phyloP scores from a whole-genome alignment of 2,113 vertebrate genomes.

The Ciconia stormi region DNA sequence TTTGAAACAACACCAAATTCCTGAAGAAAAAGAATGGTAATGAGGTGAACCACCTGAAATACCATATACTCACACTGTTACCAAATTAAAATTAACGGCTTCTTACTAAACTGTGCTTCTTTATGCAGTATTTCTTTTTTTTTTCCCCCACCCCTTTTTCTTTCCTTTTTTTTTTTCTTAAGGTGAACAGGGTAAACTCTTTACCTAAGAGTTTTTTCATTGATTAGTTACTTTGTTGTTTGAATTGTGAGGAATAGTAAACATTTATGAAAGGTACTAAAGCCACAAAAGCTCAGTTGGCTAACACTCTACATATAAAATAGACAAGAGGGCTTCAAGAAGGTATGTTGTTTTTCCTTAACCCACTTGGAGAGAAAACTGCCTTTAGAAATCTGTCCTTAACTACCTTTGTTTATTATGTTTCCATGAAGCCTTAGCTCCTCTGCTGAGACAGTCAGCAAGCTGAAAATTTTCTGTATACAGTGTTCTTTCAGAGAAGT shows the following conservation, averaged over 20 bases:
- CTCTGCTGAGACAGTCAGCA: neutral
- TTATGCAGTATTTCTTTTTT: neutral
- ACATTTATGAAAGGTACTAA: neutral
- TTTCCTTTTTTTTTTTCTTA: neutral
- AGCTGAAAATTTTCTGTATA: neutral
- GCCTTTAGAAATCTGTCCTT: neutral
- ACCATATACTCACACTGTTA: neutral
- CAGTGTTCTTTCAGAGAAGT: neutral
- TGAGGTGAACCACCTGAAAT: constrained; percentile 24
- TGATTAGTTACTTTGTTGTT: neutral
- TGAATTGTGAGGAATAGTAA: neutral
- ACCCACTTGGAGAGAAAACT: neutral
- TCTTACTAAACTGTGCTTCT: constrained; percentile 5
- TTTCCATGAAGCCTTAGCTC: neutral
- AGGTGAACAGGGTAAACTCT: neutral
- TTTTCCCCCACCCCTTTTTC: neutral
- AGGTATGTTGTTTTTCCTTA: neutral
- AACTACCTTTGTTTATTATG: neutral
- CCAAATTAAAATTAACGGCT: neutral
- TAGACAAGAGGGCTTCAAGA: neutral
- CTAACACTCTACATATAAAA: neutral
- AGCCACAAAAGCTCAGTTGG: neutral
- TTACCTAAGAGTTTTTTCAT: neutral
- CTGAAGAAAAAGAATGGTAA: constrained; percentile 72
- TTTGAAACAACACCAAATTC: constrained; percentile 99